phyloP scores from a whole-genome alignment of 2,797 vertebrate species.

The Cirrhinus mrigala region DNA sequence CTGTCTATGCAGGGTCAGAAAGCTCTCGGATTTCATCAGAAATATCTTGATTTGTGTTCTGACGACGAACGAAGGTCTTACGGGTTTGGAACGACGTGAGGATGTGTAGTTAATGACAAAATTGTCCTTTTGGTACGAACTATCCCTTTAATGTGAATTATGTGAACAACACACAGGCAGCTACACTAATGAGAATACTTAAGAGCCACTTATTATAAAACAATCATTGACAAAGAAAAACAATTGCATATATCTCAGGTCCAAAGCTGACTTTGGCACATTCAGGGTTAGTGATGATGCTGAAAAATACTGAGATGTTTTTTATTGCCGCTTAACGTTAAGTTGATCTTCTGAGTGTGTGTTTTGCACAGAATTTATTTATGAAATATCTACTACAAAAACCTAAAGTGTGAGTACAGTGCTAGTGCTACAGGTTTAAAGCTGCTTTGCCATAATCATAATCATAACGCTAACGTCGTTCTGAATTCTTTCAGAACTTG shows the following conservation, averaged over 20 bases:
- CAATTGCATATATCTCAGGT: slow-evolving; percentile 78
- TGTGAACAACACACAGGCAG: too few species aligned
- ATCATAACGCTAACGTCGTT: slow-evolving; percentile 5
- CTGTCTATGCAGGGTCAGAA: too few species aligned
- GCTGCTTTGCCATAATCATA: slow-evolving; percentile 38
- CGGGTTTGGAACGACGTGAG: too few species aligned
- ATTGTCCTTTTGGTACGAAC: too few species aligned
- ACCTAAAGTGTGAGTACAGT: slow-evolving; percentile 28
- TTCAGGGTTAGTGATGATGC: slow-evolving; percentile 65
- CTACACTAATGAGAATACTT: too few species aligned
- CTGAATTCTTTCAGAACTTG: slow-evolving; percentile 9
- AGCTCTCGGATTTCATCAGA: too few species aligned
- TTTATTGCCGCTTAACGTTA: slow-evolving; percentile 37
- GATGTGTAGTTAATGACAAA: too few species aligned
- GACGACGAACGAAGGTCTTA: too few species aligned
- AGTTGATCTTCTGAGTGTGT: slow-evolving; percentile 13
- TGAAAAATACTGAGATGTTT: slow-evolving; percentile 36
- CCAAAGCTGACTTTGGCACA: slow-evolving; percentile 64
- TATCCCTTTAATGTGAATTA: too few species aligned
- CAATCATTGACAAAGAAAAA: slow-evolving; percentile 56
- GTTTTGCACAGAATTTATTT: slow-evolving; percentile 43
- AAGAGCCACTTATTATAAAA: slow-evolving; percentile 17
- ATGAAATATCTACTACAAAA: slow-evolving; percentile 8
- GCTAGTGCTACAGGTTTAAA: slow-evolving; percentile 42
- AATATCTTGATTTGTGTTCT: too few species aligned